Evolutionary conservation across 1,140 invertebrate genomes (phyloP).

Genomic region (Pseudomyrmex dendroicus): DNA sequence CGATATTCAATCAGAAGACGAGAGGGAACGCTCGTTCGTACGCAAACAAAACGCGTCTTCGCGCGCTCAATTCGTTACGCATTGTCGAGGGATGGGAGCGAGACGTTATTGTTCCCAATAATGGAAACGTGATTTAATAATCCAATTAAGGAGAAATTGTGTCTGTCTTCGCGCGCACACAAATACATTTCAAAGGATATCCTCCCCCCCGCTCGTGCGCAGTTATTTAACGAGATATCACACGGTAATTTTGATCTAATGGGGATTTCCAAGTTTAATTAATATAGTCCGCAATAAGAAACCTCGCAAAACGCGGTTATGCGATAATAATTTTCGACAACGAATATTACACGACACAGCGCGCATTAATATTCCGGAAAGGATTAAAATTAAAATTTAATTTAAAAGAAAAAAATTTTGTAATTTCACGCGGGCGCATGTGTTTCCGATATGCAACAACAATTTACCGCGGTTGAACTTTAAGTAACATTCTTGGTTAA

Average conservation of each 20-base stretch:
- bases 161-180: constrained; percentile 2
- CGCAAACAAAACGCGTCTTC: constrained; percentile 40
- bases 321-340: too few relatives aligned
- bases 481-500: constrained; percentile 38
- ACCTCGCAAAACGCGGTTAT: too few relatives aligned
- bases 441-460: too few relatives aligned
- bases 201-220: background rate
- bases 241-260: constrained; percentile 32
- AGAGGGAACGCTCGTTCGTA: constrained; percentile 60
- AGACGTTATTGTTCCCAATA: constrained; percentile 33
- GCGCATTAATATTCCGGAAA: too few relatives aligned
- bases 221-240: background rate
- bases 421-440: constrained; percentile 22
- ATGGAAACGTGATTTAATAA: constrained; percentile 57
- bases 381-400: too few relatives aligned
- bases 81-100: constrained; percentile 45
- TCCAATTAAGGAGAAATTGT: constrained; percentile 55
- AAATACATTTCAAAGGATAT: constrained; percentile 34
- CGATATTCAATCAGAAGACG: constrained; percentile 57
- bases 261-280: constrained; percentile 18
- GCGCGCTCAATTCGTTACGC: constrained; percentile 63
- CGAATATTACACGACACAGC: too few relatives aligned
- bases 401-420: background rate
- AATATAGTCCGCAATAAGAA: too few relatives aligned
- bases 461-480: background rate